phyloP scores from a whole-genome alignment of 2,888 invertebrate species.

The Hemaris fuciformis region DNA sequence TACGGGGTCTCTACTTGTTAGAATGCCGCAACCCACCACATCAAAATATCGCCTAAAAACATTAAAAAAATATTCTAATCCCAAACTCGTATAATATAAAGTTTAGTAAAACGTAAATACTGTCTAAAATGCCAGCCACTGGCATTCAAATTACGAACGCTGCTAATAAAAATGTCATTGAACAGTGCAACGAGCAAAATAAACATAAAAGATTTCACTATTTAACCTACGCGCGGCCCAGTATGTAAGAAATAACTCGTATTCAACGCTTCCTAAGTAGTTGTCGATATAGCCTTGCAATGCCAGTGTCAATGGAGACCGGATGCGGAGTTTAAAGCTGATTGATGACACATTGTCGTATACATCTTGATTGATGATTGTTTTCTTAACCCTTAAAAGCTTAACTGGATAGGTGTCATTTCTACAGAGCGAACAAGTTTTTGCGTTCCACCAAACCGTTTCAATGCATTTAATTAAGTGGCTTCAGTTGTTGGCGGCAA shows the following conservation, averaged over 20 bases:
- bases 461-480: slow-evolving; percentile 19
- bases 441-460: slow-evolving; percentile 24
- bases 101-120: not conserved
- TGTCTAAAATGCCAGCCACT: not conserved
- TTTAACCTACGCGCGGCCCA: not conserved
- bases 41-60: too few relatives aligned
- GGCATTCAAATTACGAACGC: slow-evolving; percentile 4
- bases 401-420: slow-evolving; percentile 16
- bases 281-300: slow-evolving; percentile 21
- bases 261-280: slow-evolving; percentile 15
- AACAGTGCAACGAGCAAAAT: slow-evolving; percentile 10
- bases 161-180: slow-evolving; percentile 8
- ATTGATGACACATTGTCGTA: slow-evolving; percentile 60
- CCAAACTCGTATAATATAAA: not conserved
- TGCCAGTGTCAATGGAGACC: slow-evolving; percentile 19
- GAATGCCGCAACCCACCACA: too few relatives aligned
- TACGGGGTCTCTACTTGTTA: too few relatives aligned
- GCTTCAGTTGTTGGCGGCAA: not conserved
- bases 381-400: slow-evolving; percentile 32
- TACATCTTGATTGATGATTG: slow-evolving; percentile 52
- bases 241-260: not conserved
- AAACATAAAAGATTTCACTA: not conserved
- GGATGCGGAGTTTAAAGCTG: slow-evolving; percentile 45
- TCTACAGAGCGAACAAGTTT: slow-evolving; percentile 4
- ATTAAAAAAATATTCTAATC: not conserved